phyloP scores from a whole-genome alignment of 2,113 vertebrate species.

The Entomyzon cyanotis region DNA sequence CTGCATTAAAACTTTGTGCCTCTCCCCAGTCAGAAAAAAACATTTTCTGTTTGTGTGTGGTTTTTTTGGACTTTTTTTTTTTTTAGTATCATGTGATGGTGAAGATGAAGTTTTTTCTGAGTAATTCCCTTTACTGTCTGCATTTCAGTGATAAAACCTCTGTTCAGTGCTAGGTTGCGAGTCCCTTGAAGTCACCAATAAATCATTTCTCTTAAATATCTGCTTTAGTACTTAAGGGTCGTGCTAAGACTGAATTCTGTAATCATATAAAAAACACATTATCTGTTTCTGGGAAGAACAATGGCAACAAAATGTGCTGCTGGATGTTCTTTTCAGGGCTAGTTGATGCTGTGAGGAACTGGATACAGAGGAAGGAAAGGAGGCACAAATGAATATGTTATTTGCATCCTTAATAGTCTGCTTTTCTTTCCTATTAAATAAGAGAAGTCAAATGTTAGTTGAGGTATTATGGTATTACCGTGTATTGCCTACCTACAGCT shows the following conservation, averaged over 20 bases:
- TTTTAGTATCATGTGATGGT: neutral
- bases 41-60: neutral
- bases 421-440: neutral
- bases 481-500: neutral
- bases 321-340: neutral
- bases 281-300: neutral
- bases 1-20: neutral
- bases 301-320: neutral
- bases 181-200: constrained; percentile 19
- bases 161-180: neutral
- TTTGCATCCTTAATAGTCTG: neutral
- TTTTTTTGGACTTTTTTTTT: neutral
- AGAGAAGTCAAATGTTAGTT: neutral
- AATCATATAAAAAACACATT: neutral
- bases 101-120: neutral
- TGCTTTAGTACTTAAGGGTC: constrained; percentile 1
- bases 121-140: constrained; percentile 44
- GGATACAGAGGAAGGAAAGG: neutral
- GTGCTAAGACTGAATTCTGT: neutral
- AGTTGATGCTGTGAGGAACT: neutral
- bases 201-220: constrained; percentile 51
- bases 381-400: neutral
- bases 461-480: neutral
- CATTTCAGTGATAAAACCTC: constrained; percentile 57
- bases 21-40: neutral